These are phyloP conservation scores for Gryllus longicercus DNA, from an alignment of 2,888 invertebrate species.

Conservation along the genomic window DNA sequence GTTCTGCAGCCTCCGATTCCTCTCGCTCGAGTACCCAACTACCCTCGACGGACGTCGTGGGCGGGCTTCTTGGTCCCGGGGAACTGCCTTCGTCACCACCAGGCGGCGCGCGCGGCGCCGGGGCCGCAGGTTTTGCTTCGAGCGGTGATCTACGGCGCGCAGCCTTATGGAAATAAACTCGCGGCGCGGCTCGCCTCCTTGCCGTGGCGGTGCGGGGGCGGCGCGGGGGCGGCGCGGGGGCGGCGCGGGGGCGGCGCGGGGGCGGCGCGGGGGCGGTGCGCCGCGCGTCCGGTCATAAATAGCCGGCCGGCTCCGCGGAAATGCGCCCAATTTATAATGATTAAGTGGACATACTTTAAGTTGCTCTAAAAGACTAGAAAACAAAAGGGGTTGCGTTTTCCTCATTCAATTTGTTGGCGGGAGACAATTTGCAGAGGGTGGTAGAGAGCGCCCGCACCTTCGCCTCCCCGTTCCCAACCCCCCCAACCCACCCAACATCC, in stretches of 20 bases:
- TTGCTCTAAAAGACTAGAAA: conserved; percentile 6
- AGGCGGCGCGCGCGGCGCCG: background rate
- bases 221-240: background rate
- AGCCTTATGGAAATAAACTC: conserved; percentile 8
- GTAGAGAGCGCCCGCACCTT: background rate
- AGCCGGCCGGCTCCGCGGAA: background rate
- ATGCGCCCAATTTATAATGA: conserved; percentile 1
- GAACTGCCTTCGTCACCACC: background rate
- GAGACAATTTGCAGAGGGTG: conserved; percentile 4
- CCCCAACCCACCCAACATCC: background rate
- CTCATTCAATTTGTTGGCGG: conserved; percentile 1
- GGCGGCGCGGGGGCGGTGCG: background rate
- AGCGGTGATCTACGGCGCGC: background rate
- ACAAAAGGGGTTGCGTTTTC: conserved; percentile 6
- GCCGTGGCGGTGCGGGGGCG: background rate
- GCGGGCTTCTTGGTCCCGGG: too few species aligned
- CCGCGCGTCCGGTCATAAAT: background rate
- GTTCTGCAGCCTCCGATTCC: too few species aligned
- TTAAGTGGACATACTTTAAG: background rate
- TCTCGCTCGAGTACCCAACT: too few species aligned
- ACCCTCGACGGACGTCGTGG: too few species aligned
- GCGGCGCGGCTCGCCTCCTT: background rate
- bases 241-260: background rate
- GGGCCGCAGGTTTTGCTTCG: background rate
- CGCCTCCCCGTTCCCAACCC: background rate